phyloP scores from a whole-genome alignment of 2,888 invertebrate species.

The Syrphus vitripennis region DNA sequence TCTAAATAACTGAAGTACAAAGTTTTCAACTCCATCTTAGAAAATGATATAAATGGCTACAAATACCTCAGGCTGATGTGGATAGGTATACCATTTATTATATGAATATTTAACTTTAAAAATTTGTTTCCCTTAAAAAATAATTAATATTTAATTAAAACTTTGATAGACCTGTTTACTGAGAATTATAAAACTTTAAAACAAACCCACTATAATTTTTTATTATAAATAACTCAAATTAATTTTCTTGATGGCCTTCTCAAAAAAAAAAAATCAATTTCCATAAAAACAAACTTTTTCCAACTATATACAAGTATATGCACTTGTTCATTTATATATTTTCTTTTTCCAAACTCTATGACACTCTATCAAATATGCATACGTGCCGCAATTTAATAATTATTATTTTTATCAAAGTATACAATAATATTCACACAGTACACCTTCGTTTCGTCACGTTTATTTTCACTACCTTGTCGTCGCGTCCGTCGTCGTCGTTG shows the following conservation, averaged over 20 bases:
- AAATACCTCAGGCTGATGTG: too few relatives aligned
- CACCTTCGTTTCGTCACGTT: conserved; percentile 55
- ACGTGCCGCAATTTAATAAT: conserved; percentile 63
- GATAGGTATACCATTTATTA: too few relatives aligned
- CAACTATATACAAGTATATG: background rate
- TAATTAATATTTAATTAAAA: too few relatives aligned
- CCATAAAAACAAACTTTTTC: background rate
- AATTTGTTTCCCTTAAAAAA: too few relatives aligned
- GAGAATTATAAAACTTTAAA: background rate
- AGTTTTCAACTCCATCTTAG: too few relatives aligned
- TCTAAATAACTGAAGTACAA: too few relatives aligned
- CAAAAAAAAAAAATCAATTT: background rate
- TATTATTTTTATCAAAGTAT: conserved; percentile 2
- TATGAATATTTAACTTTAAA: too few relatives aligned
- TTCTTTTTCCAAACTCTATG: conserved; percentile 13
- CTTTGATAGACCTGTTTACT: too few relatives aligned
- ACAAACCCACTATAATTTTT: background rate
- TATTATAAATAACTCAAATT: background rate
- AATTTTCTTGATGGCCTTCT: conserved; percentile 4
- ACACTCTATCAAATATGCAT: conserved; percentile 50
- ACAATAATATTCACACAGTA: background rate
- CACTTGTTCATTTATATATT: too few relatives aligned
- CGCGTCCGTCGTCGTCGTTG: background rate
- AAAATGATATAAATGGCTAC: too few relatives aligned
- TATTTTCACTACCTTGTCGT: conserved; percentile 10